A percentile compares a stretch with the other conserved stretches of the same genome.
These are phyloP conservation scores for Erithacus rubecula DNA, from an alignment of 2,797 vertebrate species.

Conservation along the genomic window DNA sequence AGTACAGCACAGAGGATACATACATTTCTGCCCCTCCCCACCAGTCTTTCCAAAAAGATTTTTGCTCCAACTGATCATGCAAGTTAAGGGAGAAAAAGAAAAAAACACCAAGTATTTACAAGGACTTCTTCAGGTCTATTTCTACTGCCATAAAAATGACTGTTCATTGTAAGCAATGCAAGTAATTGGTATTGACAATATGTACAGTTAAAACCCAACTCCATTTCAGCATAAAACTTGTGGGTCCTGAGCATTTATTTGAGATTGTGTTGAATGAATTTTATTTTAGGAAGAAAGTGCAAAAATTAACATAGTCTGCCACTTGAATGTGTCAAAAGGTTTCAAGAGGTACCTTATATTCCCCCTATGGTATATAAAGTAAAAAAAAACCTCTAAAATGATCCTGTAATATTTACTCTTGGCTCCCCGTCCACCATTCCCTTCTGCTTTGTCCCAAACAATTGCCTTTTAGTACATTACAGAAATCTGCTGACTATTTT, in stretches of 20 bases:
- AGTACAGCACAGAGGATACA: background rate
- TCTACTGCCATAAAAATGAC: background rate
- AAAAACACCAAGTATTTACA: background rate
- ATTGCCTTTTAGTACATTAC: background rate
- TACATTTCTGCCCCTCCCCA: fast-evolving
- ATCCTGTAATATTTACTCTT: background rate
- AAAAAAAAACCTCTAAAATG: background rate
- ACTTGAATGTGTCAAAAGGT: background rate
- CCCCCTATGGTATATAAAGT: background rate
- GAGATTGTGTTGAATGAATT: background rate
- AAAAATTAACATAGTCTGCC: background rate
- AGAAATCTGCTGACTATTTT: background rate
- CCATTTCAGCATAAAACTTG: background rate
- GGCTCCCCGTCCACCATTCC: background rate
- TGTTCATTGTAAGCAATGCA: background rate
- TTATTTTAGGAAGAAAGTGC: background rate
- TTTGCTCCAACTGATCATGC: background rate
- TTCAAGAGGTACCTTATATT: background rate
- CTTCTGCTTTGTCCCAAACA: background rate
- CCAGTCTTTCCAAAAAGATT: background rate
- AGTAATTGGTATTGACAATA: background rate
- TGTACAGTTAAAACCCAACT: background rate
- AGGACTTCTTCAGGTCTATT: background rate
- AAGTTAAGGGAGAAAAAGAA: background rate
- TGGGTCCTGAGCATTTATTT: background rate